A percentile compares a stretch with the other conserved stretches of the same genome.
phyloP scores from a whole-genome alignment of 2,797 vertebrate species.

The Myotis findleyi region DNA sequence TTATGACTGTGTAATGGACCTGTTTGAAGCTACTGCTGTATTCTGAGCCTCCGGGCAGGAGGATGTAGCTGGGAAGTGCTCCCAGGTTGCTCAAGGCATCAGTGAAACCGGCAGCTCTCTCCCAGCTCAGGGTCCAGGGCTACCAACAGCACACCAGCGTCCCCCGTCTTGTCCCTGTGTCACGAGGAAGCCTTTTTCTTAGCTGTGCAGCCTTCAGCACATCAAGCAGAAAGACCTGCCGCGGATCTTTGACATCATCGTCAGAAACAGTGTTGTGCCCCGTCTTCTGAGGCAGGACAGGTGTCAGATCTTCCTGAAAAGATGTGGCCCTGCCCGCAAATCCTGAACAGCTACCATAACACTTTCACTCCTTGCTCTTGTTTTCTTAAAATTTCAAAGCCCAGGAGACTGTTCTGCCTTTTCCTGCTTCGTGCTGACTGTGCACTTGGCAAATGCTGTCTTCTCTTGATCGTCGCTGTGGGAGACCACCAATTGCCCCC shows the following conservation, averaged over 20 bases:
- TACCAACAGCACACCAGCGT: not conserved
- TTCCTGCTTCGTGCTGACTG: not conserved
- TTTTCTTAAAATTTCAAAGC: not conserved
- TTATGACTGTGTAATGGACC: not conserved
- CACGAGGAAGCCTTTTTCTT: not conserved
- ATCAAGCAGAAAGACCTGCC: not conserved
- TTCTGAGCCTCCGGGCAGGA: not conserved
- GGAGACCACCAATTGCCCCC: not conserved
- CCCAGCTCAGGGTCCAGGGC: not conserved
- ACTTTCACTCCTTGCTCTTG: not conserved
- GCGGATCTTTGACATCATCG: not conserved
- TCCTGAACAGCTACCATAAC: not conserved
- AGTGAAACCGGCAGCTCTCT: not conserved
- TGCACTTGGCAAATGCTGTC: not conserved
- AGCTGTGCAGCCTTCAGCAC: not conserved
- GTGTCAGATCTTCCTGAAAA: not conserved
- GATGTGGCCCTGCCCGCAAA: not conserved
- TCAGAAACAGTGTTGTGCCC: not conserved
- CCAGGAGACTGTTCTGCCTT: not conserved
- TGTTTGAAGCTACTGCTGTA: not conserved
- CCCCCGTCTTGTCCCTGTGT: not conserved
- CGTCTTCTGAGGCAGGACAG: not conserved
- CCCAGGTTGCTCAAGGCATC: not conserved
- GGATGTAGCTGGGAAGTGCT: not conserved
- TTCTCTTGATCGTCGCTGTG: not conserved